Conservation (phyloP, 2,888 invertebrate genomes). For the Abrostola triplasia region DNA sequence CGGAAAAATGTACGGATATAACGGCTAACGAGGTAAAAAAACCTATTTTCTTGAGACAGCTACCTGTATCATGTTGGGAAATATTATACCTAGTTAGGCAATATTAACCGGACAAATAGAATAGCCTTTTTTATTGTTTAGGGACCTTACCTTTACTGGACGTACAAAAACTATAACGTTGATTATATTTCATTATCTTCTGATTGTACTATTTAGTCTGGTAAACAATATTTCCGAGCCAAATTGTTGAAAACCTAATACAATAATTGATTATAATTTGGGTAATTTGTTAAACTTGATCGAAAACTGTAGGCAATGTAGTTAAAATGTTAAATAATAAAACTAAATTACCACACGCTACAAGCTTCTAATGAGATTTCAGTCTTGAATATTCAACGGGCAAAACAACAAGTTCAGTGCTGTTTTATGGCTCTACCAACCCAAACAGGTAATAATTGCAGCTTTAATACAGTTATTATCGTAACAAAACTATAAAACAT, state of each 20-base stretch:
- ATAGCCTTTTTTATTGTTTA: constrained; percentile 25
- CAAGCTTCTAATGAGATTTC: constrained; percentile 36
- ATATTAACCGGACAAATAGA: constrained; percentile 37
- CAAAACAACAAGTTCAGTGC: not conserved
- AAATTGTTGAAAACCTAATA: constrained; percentile 4
- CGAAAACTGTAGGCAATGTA: too few species aligned
- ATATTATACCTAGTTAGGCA: constrained; percentile 37
- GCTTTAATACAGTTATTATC: too few species aligned
- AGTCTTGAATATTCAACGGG: constrained; percentile 2
- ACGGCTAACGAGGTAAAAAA: constrained; percentile 40
- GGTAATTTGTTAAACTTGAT: too few species aligned
- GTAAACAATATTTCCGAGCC: not conserved
- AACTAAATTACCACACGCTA: constrained; percentile 31
- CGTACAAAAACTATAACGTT: constrained; percentile 23
- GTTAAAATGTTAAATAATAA: constrained; percentile 10
- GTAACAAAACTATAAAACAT: too few species aligned
- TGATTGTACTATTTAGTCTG: constrained; percentile 1
- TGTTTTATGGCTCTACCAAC: not conserved
- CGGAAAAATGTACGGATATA: constrained; percentile 26
- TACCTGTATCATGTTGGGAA: constrained; percentile 34
- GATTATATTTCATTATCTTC: constrained; percentile 17
- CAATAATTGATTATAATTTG: too few species aligned
- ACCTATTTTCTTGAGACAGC: constrained; percentile 43
- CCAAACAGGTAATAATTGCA: too few species aligned
- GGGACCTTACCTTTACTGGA: constrained; percentile 29